These are phyloP conservation scores for Trissolcus brochymenae DNA, from an alignment of 2,888 invertebrate genomes.

Conservation along the genomic window DNA sequence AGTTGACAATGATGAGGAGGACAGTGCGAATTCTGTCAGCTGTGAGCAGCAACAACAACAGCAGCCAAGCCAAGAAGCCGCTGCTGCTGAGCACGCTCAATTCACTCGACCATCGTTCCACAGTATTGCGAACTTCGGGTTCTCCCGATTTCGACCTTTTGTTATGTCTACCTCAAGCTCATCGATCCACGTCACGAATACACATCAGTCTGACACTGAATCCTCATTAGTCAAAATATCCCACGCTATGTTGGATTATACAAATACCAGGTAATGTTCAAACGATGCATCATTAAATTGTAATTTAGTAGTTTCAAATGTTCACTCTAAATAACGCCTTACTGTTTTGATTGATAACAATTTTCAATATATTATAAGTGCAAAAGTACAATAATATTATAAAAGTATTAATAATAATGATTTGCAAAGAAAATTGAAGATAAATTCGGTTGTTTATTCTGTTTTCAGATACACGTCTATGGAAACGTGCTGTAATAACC, in stretches of 20 bases:
- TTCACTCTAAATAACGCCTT: background rate
- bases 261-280: conserved; percentile 70
- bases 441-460: too few relatives aligned
- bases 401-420: too few relatives aligned
- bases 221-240: conserved; percentile 71
- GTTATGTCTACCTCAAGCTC: conserved; percentile 70
- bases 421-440: too few relatives aligned
- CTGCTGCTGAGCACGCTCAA: conserved; percentile 64
- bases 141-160: conserved; percentile 72
- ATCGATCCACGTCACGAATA: conserved; percentile 61
- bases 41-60: conserved; percentile 61
- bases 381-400: too few relatives aligned
- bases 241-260: conserved; percentile 72
- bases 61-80: conserved; percentile 67
- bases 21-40: conserved; percentile 58
- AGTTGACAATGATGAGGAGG: conserved; percentile 59
- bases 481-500: conserved; percentile 67
- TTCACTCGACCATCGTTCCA: conserved; percentile 70
- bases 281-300: background rate
- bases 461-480: conserved; percentile 67
- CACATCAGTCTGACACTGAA: conserved; percentile 66
- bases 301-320: background rate
- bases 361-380: too few relatives aligned
- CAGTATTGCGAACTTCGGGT: conserved; percentile 72
- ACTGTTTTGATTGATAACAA: too few relatives aligned